These are phyloP conservation scores for Peromyscus aztecus DNA, from an alignment of 2,797 vertebrate genomes.

Conservation along the genomic window DNA sequence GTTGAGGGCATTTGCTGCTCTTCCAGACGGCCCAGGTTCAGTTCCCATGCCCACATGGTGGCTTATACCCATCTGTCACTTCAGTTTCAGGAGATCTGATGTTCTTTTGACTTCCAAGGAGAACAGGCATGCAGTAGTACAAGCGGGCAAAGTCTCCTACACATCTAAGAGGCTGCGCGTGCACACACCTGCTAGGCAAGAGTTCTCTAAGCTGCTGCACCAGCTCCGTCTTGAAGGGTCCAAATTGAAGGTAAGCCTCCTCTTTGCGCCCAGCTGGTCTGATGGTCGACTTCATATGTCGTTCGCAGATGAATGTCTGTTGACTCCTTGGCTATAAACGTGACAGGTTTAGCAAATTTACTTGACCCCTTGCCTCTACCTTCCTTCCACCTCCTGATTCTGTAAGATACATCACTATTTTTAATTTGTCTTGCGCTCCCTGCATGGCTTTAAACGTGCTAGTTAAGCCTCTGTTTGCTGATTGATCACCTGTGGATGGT, in stretches of 20 bases:
- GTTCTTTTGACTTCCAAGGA: neutral
- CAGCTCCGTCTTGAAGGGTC: neutral
- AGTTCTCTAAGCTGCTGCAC: neutral
- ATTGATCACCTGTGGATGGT: neutral
- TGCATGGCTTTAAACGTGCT: neutral
- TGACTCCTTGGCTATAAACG: neutral
- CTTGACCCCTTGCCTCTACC: neutral
- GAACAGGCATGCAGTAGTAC: neutral
- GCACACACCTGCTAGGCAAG: no score
- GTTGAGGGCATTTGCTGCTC: neutral
- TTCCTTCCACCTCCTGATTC: neutral
- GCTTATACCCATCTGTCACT: neutral
- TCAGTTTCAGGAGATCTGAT: neutral
- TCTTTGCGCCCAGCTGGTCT: neutral
- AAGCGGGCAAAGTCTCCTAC: neutral
- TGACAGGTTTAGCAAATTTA: neutral
- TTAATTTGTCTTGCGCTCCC: constrained; percentile 6
- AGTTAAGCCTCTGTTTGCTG: neutral
- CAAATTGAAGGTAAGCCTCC: neutral
- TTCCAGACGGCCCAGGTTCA: neutral
- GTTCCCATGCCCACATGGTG: neutral
- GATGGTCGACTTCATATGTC: no score
- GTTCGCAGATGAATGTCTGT: neutral
- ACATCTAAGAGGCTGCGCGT: no score
- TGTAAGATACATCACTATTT: neutral